These are phyloP conservation scores for Belgica antarctica DNA, from an alignment of 2,888 invertebrate genomes.

Conservation along the genomic window DNA sequence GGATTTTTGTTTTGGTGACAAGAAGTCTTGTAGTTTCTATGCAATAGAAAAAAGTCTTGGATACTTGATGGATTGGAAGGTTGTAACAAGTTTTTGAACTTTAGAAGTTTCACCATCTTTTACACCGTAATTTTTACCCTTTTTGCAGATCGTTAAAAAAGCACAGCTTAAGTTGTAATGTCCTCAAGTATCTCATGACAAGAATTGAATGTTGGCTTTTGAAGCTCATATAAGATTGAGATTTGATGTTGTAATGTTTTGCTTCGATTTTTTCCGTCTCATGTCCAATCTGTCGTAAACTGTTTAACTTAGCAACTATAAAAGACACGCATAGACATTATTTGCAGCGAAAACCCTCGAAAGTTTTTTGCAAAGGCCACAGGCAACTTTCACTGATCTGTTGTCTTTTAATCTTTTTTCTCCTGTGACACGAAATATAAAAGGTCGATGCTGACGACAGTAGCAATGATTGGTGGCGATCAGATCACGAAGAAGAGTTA, in stretches of 20 bases:
- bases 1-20: not conserved
- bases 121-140: too few species aligned
- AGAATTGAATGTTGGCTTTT: constrained; percentile 9
- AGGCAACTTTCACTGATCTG: too few species aligned
- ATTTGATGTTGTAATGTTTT: constrained; percentile 45
- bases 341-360: not conserved
- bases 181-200: constrained; percentile 11
- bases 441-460: constrained; percentile 56
- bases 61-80: constrained; percentile 31
- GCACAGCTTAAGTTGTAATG: constrained; percentile 4
- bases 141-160: constrained; percentile 7
- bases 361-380: not conserved
- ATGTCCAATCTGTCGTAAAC: not conserved
- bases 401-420: constrained; percentile 9
- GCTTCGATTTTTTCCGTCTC: constrained; percentile 44
- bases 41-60: not conserved
- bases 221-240: constrained; percentile 34
- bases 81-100: not conserved
- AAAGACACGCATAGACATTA: not conserved
- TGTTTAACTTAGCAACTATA: not conserved
- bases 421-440: not conserved
- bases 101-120: not conserved
- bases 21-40: constrained; percentile 27
- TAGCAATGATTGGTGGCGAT: constrained; percentile 73
- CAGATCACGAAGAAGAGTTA: constrained; percentile 76